Percentiles rank a stretch among this genome's conserved stretches.
These are phyloP conservation scores for Salvelinus namaycush DNA, from an alignment of 2,113 vertebrate genomes.

Conservation along the genomic window DNA sequence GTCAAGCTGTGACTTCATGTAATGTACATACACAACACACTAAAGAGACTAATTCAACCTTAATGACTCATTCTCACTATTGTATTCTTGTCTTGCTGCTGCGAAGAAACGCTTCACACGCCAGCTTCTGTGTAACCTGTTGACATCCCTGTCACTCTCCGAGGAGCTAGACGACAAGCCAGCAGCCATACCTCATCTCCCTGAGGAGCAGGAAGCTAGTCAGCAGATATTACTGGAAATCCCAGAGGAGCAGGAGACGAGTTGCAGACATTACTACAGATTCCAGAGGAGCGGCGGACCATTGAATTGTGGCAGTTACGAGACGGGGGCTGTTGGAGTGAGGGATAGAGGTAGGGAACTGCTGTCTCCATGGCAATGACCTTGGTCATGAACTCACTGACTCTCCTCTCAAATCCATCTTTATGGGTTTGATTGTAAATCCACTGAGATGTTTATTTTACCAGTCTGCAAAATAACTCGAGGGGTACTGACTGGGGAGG, in stretches of 20 bases:
- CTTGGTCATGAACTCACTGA: slow-evolving; percentile 12
- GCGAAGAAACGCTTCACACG: not conserved
- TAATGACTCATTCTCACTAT: not conserved
- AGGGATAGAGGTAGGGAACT: slow-evolving; percentile 7
- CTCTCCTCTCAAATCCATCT: slow-evolving; percentile 12
- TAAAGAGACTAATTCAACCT: too few species aligned
- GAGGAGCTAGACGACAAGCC: slow-evolving; percentile 11
- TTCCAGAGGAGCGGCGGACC: slow-evolving; percentile 45
- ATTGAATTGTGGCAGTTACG: slow-evolving; percentile 55
- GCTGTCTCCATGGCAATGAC: slow-evolving; percentile 12
- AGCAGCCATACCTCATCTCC: slow-evolving; percentile 25
- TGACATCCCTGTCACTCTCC: slow-evolving; percentile 29
- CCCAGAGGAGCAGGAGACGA: slow-evolving; percentile 41
- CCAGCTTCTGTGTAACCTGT: slow-evolving; percentile 17
- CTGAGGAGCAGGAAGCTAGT: slow-evolving; percentile 20
- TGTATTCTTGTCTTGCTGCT: not conserved
- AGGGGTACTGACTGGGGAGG: too few species aligned
- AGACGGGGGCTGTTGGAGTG: slow-evolving; percentile 12
- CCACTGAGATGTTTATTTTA: slow-evolving; percentile 26
- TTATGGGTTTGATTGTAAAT: slow-evolving; percentile 25
- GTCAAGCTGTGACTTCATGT: not conserved
- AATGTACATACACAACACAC: not conserved
- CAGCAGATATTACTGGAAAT: slow-evolving; percentile 34
- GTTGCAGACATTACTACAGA: slow-evolving; percentile 33
- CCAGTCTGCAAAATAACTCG: too few species aligned